Base-by-base conservation (phyloP, 1,140 invertebrate species). In the Cotesia typhae region DNA sequence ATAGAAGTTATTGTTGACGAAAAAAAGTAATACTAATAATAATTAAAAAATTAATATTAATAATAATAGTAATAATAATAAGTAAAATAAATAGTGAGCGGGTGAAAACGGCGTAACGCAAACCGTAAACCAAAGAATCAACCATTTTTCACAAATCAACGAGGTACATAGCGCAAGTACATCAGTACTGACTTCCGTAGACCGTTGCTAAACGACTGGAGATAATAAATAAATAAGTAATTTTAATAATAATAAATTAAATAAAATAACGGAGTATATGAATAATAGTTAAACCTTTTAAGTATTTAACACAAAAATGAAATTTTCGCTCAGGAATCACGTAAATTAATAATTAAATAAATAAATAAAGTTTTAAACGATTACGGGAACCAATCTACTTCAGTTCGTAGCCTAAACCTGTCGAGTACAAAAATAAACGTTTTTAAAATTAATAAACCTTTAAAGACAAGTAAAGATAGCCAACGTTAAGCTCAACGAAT, bases 361-460 rank as follows among this genome's bases (percentile, higher is more conserved):
- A 66, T 28, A 28, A 28, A 28, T 28, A 28, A 28, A 28, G 6
- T 47, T 47, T 47, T 47, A 71, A 71, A 64, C 63, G 51, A 41
- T 47, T 63, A 60, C 65, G 64, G 80, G 73, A 86, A 85, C 82
- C 78, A 78, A 84, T 87, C 84, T 84, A 86, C 85, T 87, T 86
- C 83, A 86, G 77, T 85, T 83, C 80, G 84, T 85, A 86, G 84
- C 85, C 85, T 87, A 87, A 86, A 86, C 85, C 85, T 87, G 85
- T 84, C 81, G 82, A 87, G 86, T 87, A 87, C 86, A 87, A 86
- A 81, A 69, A 38, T 36, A 59, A 61, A 67, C 10, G 10, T 9
- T 9, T 9, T 9, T 9, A 47, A 47, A 47, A 47, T 47, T 47
- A 47, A 47, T 47, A 9, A 47, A 47, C 5, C 10, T 47, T 47